These are phyloP conservation scores for Papilio aristodemus DNA, from an alignment of 1,140 invertebrate species.

Conservation along the genomic window DNA sequence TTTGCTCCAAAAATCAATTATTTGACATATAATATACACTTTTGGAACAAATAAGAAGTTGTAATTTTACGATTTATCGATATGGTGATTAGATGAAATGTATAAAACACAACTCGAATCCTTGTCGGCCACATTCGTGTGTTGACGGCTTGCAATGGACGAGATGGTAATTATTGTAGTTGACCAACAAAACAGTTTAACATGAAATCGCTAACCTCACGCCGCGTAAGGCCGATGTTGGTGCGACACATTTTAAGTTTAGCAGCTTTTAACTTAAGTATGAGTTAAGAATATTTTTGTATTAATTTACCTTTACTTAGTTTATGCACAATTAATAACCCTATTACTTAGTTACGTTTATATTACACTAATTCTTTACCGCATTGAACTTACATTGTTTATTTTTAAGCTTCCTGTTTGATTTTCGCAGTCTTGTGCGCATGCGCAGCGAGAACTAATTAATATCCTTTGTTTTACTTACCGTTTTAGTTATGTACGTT, in stretches of 20 bases:
- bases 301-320: constrained; percentile 67
- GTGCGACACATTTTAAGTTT: constrained; percentile 59
- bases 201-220: constrained; percentile 36
- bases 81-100: constrained; percentile 24
- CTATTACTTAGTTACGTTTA: constrained; percentile 60
- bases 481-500: constrained; percentile 64
- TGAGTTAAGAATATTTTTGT: constrained; percentile 68
- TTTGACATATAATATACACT: constrained; percentile 28
- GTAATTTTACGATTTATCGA: constrained; percentile 30
- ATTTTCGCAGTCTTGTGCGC: constrained; percentile 49
- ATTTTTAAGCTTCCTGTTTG: constrained; percentile 48
- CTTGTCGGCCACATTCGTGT: constrained; percentile 22
- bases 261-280: constrained; percentile 74
- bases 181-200: constrained; percentile 42
- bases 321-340: constrained; percentile 73
- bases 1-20: constrained; percentile 34
- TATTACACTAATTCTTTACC: constrained; percentile 55
- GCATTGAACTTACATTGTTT: constrained; percentile 46
- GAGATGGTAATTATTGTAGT: constrained; percentile 41
- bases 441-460: constrained; percentile 40
- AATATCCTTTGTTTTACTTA: constrained; percentile 52
- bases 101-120: constrained; percentile 30
- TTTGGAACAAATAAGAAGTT: constrained; percentile 34
- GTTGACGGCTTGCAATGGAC: constrained; percentile 31
- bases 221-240: constrained; percentile 34